phyloP scores from a whole-genome alignment of 2,888 invertebrate species.

The Steinernema carpocapsae region DNA sequence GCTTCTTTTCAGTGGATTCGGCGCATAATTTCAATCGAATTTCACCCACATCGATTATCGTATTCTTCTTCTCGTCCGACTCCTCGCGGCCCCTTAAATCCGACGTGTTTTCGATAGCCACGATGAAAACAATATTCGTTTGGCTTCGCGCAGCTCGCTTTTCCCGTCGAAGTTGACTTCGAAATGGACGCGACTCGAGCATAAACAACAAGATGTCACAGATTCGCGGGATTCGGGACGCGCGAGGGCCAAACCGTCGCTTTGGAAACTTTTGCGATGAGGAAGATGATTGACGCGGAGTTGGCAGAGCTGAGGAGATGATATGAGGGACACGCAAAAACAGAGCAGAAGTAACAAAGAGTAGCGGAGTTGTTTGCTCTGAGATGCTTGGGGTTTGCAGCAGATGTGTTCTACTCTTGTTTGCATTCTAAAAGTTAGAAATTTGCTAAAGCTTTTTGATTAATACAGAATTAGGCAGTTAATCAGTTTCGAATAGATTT shows the following conservation, averaged over 20 bases:
- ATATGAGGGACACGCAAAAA: too few species aligned
- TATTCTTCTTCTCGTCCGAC: neutral
- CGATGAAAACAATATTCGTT: conserved; percentile 3
- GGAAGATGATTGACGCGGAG: too few species aligned
- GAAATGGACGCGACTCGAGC: neutral
- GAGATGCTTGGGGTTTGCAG: too few species aligned
- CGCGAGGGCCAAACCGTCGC: neutral
- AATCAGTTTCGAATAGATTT: too few species aligned
- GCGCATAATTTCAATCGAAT: conserved; percentile 18
- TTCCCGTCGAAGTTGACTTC: neutral
- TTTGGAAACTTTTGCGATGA: too few species aligned
- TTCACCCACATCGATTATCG: conserved; percentile 21
- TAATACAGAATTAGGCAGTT: too few species aligned
- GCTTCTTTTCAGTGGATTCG: conserved; percentile 1
- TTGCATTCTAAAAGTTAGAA: too few species aligned
- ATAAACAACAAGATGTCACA: neutral
- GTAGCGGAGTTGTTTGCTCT: too few species aligned
- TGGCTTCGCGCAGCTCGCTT: neutral
- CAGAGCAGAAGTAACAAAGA: too few species aligned
- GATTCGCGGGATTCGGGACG: neutral
- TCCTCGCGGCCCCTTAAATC: conserved; percentile 28
- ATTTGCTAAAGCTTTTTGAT: too few species aligned
- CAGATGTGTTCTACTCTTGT: too few species aligned
- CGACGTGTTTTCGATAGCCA: neutral
- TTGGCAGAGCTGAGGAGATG: too few species aligned